Evolutionary conservation across 2,113 vertebrate species (phyloP).

Genomic region (Tetrao urogallus): DNA sequence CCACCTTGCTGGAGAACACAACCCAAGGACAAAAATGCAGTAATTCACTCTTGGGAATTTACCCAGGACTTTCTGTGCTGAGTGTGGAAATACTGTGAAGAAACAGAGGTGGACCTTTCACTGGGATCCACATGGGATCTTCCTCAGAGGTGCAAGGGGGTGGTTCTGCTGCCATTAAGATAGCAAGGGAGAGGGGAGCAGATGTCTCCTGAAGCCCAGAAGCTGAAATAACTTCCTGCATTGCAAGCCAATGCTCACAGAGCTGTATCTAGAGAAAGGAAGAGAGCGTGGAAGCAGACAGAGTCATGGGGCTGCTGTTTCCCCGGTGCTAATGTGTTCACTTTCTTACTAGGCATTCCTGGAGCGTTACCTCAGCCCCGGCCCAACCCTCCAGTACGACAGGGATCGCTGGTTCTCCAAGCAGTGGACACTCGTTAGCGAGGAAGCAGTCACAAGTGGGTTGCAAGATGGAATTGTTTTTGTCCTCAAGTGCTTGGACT

Average conservation of each 20-base stretch:
- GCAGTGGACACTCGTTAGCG: constrained; percentile 82
- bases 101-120: neutral
- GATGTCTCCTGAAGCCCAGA: neutral
- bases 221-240: neutral
- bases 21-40: neutral
- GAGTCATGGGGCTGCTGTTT: neutral
- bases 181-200: neutral
- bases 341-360: constrained; percentile 79
- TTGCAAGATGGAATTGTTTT: constrained; percentile 78
- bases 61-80: neutral
- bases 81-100: neutral
- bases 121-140: neutral
- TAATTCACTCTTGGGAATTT: neutral
- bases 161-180: neutral
- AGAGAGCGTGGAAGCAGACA: neutral
- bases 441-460: constrained; percentile 80
- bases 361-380: constrained; percentile 80
- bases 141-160: neutral
- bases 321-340: neutral
- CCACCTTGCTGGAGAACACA: neutral
- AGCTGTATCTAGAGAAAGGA: neutral
- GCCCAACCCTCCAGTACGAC: constrained; percentile 82
- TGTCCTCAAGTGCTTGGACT: constrained; percentile 83
- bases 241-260: fast-evolving
- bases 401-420: constrained; percentile 81